Base-by-base conservation (phyloP, 2,888 invertebrate genomes). In the Melanophora roralis region DNA sequence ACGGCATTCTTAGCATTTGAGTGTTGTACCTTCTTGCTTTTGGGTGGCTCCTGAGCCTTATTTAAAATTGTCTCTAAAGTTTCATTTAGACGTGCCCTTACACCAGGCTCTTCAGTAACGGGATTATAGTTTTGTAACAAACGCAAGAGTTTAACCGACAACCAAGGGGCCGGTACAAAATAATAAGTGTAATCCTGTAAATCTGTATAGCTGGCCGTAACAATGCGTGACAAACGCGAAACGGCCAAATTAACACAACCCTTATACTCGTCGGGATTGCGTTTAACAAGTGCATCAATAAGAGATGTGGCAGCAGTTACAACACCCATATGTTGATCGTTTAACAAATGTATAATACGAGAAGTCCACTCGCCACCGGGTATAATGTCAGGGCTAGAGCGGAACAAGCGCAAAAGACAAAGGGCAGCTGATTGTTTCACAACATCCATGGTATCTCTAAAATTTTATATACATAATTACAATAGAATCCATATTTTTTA, bases 81-180 rank as follows among this genome's bases (percentile, higher is more conserved):
- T 91, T 99, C 99, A 86, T 98, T 97, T 51, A 99, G 92, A 81
- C 99, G 94, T 14, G 98, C 98, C 83, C 98, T 93, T 1, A 99
- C 98, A 38, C 98, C 98, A 55, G 99, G 97, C 91, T 99, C 99
- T 88, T 98, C 98, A 84, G 93, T 92, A 85, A 99, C 98, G 19
- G 99, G 98, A 82, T 98, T 98, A 88, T 99, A 99, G 90, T 99
- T 99, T 91, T 99, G 99, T 83, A 99, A 91, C 80, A 99, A 92
- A 85, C 99, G 93, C 82, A 99, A 91, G 74, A 99, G 91, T 91
- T 99, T 99, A 16, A 99, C 98, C 76, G 98, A 99, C 38, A 99
- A 93, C 99, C 99, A 99, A 14, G 99, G 99, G n/a, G 99, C 99
- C 84, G 99, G 99, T 81, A 99, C 99, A 92, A 99, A 99, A 90